Evolutionary conservation across 2,113 vertebrate species (phyloP).

Genomic region (Sigmodon hispidus): DNA sequence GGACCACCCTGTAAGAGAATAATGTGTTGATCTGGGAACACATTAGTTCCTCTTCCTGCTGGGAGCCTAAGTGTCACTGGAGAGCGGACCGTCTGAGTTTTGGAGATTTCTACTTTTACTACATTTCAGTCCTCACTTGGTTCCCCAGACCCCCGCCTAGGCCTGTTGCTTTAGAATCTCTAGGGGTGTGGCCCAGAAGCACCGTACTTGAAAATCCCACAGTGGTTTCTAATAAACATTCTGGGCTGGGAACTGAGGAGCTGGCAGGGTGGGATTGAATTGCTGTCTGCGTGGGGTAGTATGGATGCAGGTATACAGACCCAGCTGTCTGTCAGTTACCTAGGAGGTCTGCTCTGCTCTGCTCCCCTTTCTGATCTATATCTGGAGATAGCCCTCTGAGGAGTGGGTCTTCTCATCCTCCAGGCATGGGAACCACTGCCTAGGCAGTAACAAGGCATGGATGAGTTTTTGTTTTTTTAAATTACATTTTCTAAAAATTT

Average conservation of each 20-base stretch:
- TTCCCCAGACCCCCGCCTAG: not conserved
- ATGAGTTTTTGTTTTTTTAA: not conserved
- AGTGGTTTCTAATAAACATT: not conserved
- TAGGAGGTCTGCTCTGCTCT: not conserved
- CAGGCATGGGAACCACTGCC: not conserved
- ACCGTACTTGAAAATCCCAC: not conserved
- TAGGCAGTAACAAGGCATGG: not conserved
- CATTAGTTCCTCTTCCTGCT: not conserved
- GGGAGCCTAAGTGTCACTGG: conserved; percentile 15
- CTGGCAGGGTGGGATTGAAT: not conserved
- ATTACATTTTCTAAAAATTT: not conserved
- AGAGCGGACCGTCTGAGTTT: conserved; percentile 40
- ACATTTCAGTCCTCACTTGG: conserved; percentile 29
- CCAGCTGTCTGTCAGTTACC: not conserved
- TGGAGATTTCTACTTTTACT: conserved; percentile 19
- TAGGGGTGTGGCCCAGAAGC: not conserved
- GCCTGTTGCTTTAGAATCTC: not conserved
- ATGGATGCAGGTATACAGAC: not conserved
- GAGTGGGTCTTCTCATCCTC: not conserved
- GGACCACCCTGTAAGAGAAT: conserved; percentile 63
- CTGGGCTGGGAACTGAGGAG: not conserved
- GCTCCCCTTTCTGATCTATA: not conserved
- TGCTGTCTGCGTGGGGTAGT: not conserved
- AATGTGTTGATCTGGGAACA: not conserved
- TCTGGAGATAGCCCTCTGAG: not conserved